phyloP scores from a whole-genome alignment of 2,113 vertebrate genomes.

The Sphyrna mokarran region DNA sequence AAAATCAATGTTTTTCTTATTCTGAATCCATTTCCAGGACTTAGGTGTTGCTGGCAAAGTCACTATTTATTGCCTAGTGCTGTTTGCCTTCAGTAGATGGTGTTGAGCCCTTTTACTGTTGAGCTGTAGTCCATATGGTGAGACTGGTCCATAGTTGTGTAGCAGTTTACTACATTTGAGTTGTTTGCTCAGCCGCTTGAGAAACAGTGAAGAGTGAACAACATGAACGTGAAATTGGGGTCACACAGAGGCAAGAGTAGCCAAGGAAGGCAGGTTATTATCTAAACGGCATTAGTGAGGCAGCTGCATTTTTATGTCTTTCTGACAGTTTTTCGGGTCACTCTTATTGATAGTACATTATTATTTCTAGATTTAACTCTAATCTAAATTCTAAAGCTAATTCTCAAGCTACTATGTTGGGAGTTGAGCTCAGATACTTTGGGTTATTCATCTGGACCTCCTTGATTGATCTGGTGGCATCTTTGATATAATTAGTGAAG shows the following conservation, averaged over 20 bases:
- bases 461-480: not conserved
- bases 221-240: not conserved
- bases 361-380: not conserved
- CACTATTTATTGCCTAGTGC: not conserved
- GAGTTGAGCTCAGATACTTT: not conserved
- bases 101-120: not conserved
- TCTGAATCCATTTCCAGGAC: not conserved
- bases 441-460: not conserved
- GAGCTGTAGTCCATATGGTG: not conserved
- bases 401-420: not conserved
- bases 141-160: not conserved
- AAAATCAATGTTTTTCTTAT: not conserved
- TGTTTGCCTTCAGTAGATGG: not conserved
- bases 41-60: not conserved
- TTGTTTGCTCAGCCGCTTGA: not conserved
- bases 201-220: not conserved
- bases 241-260: not conserved
- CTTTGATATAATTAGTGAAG: not conserved
- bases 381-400: not conserved
- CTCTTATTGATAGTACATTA: not conserved
- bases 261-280: not conserved
- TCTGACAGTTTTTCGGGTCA: not conserved
- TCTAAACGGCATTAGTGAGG: not conserved
- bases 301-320: not conserved
- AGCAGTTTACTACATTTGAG: not conserved